Percentiles rank a stretch among this genome's conserved stretches.
Conservation (phyloP, 2,888 invertebrate genomes). For the Aleiodes leptofemur region DNA sequence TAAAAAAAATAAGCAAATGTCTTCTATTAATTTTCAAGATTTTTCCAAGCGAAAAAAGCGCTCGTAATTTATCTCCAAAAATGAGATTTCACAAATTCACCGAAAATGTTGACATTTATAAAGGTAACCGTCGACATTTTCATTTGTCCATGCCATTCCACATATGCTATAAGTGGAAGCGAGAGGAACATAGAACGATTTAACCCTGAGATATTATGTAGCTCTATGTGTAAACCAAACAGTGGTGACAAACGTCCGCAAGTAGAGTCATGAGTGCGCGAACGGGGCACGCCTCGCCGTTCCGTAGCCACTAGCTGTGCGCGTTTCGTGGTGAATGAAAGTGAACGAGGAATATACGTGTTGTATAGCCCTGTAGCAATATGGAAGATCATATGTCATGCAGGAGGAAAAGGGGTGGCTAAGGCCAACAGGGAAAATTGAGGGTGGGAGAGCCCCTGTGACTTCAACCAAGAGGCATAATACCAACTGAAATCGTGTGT, state of each 20-base stretch:
- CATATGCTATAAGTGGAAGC: neutral
- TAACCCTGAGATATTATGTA: conserved; percentile 73
- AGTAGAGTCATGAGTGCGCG: conserved; percentile 31
- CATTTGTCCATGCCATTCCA: conserved; percentile 53
- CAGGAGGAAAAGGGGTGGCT: conserved; percentile 52
- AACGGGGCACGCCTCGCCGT: conserved; percentile 32
- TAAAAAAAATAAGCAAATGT: no score
- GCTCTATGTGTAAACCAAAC: conserved; percentile 58
- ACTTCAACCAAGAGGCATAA: conserved; percentile 22
- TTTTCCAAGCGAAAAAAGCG: no score
- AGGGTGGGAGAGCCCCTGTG: conserved; percentile 14
- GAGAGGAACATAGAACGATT: conserved; percentile 45
- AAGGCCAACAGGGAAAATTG: neutral
- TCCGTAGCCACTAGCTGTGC: conserved; percentile 45
- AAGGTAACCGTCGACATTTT: conserved; percentile 34
- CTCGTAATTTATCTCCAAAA: no score
- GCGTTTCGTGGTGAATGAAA: conserved; percentile 50
- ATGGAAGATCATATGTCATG: conserved; percentile 75
- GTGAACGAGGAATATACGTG: conserved; percentile 41
- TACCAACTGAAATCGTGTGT: conserved; percentile 34
- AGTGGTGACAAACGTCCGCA: conserved; percentile 65
- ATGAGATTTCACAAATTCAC: neutral
- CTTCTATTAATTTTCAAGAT: no score
- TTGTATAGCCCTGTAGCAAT: conserved; percentile 68
- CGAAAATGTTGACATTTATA: conserved; percentile 23